Percentiles rank a stretch among this genome's conserved stretches.
Evolutionary conservation across 2,113 vertebrate genomes (phyloP).

Genomic region (Sardina pilchardus): DNA sequence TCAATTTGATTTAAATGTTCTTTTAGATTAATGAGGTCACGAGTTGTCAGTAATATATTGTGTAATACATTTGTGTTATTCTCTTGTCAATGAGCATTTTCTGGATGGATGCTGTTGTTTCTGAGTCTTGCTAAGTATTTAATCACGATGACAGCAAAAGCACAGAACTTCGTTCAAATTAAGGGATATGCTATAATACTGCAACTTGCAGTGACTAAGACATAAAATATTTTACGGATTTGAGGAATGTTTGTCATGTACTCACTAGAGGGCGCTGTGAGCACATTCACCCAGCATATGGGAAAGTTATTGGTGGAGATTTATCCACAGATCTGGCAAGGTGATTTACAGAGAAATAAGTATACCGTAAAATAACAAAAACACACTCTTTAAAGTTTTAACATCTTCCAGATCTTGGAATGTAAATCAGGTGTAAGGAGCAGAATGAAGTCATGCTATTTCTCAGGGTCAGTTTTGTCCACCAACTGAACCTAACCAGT

Average conservation of each 20-base stretch:
- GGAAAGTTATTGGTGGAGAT: neutral
- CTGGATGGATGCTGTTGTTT: neutral
- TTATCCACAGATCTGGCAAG: slow-evolving; percentile 6
- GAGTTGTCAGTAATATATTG: neutral
- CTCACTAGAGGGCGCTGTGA: slow-evolving; percentile 53
- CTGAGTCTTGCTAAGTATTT: neutral
- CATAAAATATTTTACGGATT: neutral
- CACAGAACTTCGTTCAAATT: neutral
- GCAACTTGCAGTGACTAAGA: neutral
- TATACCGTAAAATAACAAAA: neutral
- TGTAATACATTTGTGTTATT: neutral
- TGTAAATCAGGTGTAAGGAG: neutral
- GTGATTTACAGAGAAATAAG: neutral
- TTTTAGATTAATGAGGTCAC: neutral
- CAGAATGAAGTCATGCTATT: neutral
- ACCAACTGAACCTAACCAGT: neutral
- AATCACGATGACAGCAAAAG: neutral
- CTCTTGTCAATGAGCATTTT: neutral
- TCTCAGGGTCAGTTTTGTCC: neutral
- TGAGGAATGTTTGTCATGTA: slow-evolving; percentile 7
- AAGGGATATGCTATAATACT: neutral
- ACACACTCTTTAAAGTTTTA: neutral
- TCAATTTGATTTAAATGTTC: neutral
- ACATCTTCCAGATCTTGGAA: neutral
- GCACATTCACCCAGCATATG: slow-evolving; percentile 25